Evolutionary conservation across 1,140 invertebrate genomes (phyloP).

Genomic region (Drosophila funebris): DNA sequence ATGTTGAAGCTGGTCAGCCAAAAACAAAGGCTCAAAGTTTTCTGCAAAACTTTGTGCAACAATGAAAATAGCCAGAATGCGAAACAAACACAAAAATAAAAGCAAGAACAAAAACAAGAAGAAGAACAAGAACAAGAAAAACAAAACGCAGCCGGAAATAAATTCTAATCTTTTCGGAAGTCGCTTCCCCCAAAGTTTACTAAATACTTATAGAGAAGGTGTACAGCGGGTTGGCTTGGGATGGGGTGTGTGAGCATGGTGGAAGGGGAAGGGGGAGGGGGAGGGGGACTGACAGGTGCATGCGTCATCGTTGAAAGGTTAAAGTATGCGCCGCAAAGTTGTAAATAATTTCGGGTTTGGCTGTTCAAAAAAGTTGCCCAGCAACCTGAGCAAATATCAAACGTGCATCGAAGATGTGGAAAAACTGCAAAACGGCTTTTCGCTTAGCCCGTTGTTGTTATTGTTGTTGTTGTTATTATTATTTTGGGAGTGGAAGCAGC

Average conservation of each 20-base stretch:
- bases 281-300: constrained; percentile 51
- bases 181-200: constrained; percentile 20
- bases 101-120: background rate
- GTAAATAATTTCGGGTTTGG: constrained; percentile 77
- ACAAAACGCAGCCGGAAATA: constrained; percentile 42
- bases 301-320: constrained; percentile 72
- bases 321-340: constrained; percentile 64
- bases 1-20: constrained; percentile 25
- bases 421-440: constrained; percentile 40
- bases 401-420: constrained; percentile 67
- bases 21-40: constrained; percentile 37
- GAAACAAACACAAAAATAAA: constrained; percentile 17
- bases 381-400: constrained; percentile 77
- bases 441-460: background rate
- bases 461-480: constrained; percentile 6
- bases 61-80: constrained; percentile 25
- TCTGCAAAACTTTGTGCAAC: constrained; percentile 31
- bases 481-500: constrained; percentile 38
- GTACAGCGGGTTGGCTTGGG: background rate
- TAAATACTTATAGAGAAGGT: background rate
- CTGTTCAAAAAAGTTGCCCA: constrained; percentile 64
- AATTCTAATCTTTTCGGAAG: constrained; percentile 42
- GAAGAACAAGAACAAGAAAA: background rate
- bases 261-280: background rate
- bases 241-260: too few relatives aligned